Percentiles rank a stretch among this genome's conserved stretches.
Conservation (phyloP, 2,888 invertebrate species). For the Nasonia oneida region DNA sequence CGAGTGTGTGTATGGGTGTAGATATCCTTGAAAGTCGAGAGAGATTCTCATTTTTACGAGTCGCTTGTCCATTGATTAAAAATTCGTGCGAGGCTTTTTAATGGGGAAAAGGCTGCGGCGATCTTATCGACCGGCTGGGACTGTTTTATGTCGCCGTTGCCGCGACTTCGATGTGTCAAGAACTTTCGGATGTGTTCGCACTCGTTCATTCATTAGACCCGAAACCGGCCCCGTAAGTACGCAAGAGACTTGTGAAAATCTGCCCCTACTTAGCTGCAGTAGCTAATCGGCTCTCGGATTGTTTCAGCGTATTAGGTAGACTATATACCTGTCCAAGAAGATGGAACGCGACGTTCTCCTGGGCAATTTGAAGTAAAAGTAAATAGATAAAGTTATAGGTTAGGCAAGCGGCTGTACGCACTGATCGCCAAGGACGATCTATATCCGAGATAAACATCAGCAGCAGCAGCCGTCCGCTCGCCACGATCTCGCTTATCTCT, state of each 20-base stretch:
- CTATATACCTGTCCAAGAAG: neutral
- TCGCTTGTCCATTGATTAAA: conserved; percentile 22
- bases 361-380: neutral
- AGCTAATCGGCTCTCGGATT: neutral
- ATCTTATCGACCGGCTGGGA: neutral
- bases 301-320: neutral
- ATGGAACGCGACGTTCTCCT: neutral
- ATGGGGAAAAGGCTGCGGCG: neutral
- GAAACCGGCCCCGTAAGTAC: neutral
- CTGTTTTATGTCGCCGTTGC: neutral
- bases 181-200: neutral
- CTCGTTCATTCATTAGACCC: neutral
- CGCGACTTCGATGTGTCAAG: neutral
- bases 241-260: neutral
- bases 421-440: conserved; percentile 5
- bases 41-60: conserved; percentile 31
- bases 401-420: neutral
- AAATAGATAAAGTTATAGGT: conserved; percentile 8
- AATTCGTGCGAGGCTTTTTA: neutral
- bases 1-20: neutral
- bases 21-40: conserved; percentile 34
- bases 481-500: neutral
- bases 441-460: conserved; percentile 6
- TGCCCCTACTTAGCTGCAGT: neutral
- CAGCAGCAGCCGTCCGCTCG: neutral